Base-by-base conservation (phyloP, 2,888 invertebrate genomes). In the Acronicta leporina region DNA sequence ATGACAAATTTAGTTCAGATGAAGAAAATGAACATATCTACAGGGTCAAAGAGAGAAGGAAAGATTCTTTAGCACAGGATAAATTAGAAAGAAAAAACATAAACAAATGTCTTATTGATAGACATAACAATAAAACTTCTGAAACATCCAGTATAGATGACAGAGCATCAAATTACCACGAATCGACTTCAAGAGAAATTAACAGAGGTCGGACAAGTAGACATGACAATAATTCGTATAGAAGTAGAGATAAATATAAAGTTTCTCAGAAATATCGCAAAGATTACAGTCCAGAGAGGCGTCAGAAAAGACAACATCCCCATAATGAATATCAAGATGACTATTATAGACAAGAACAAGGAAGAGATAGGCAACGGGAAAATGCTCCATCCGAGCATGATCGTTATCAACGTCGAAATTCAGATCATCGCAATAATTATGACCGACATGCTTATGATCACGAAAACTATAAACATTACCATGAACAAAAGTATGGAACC, bases 361-460 rank as follows among this genome's bases (percentile, higher is more conserved):
- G 73, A 11, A 84, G 83, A 59, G 68, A 76, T 30, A 86, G 85
- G 74, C 65, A 68, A 40, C 55, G 79, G 20, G 83, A 81, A 53
- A 91, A 87, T 68, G 88, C 91, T 35, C 80, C 86, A 9, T 60
- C 60, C 16, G 87, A 89, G n/a, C 77, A 55, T 70, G 79, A 43
- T 14, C 73, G 68, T 48, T 58, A 70, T 51, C 51, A 58, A 35
- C 42, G 33, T 15, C 59, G 15, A 51, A 59, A 63, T 35, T 63
- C 77, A 13, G 57, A 67, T 5, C 48, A 53, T 15, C 49, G 51
- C 27, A 40, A 65, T 47, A 58, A 61, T 52, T 54, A 68, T 45
- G 75, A 77, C 7, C 76, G 70, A 63, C 56, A 59, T 45, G 20
- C 60, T 45, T 62, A 73, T 56, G 83, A 87, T 9, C 64, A 63